Evolutionary conservation across 2,888 invertebrate genomes (phyloP), one percentile per base, ranked within the genome.

Genomic region (Drosophila imparisetae): DNA sequence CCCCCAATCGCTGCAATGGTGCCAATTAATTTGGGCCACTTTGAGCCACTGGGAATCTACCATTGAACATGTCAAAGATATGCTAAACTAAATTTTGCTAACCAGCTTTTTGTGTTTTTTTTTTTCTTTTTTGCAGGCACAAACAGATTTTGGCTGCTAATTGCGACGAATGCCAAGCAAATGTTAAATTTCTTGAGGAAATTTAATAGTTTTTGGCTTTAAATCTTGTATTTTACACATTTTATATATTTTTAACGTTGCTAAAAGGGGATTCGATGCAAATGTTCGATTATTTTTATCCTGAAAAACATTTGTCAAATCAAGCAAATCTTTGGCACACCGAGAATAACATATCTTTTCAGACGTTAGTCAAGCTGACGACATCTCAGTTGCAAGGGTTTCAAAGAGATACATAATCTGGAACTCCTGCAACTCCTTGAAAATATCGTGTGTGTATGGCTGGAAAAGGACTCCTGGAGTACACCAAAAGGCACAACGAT

Each of bases 371-470:
- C 10, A 40, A 10, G 4, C 1, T 1, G 38, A 4, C 38, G 4
- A 10, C 18, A 18, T 38, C 10, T 30, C 0, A 30, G 0, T 10
- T 10, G 10, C 10, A 0, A 30, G 10, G 91, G 91, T 0, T 68
- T 86, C 11, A 90, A 89, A 36, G 92, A 92, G 55, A 92, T 92
- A 84, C 90, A 92, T 5, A 78, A 82, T 0, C 59, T 78, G 4
- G 82, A 89, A 0, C 80, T 83, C 40, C 75, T 78, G 67, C 78
- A n/a, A n/a, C n/a, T n/a, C n/a, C 61, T 87, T 89, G 32, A 90
- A 77, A 0, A 90, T 50, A 11, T 86, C 79, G 18, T 89, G 85
- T 2, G 84, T 65, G 2, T 79, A 68, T 1, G 57, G 29, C 0
- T 76, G 53, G 30, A 79, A 83, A 91, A 54, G 0, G 85, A 89